Evolutionary conservation across 2,797 vertebrate species (phyloP), one percentile per base, ranked within the genome.

Genomic region (Typhlichthys subterraneus): DNA sequence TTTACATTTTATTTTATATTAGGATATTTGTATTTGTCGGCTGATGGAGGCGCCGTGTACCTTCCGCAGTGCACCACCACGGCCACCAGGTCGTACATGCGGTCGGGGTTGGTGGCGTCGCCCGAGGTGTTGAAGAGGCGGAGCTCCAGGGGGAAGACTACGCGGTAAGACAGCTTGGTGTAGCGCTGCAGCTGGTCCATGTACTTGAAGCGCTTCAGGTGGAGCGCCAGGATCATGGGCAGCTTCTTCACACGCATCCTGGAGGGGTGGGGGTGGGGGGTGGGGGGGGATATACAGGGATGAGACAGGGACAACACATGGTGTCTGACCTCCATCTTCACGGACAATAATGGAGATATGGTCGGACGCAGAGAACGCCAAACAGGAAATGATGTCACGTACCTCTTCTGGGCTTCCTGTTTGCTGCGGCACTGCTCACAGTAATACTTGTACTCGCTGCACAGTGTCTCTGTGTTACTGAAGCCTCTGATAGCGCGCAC

Each of bases 101-200:
- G 91, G 82, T 96, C 95, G 0, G 95, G 95, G 77, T 97, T 96
- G 81, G 95, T 96, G 85, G 96, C 96, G 3, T 97, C 95, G 5
- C 95, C 95, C 0, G 95, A 97, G 3, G 95, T 97, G 92, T 97
- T 97, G 81, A 97, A 97, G 75, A 97, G 95, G 55, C 95, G 89
- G 58, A 97, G 94, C 91, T 97, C 95, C 81, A 96, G 88, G 0
- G 95, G 96, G 79, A 97, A 97, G 86, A 96, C 95, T n/a, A 97
- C 95, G 0, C 96, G 93, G 75, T 97, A 97, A 72, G 95, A 97
- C 48, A 97, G 93, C 64, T 96, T 96, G 89, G 95, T 96, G 88
- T 97, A 96, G 64, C 95, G 93, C 86, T 96, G 95, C 78, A 97
- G 90, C 91, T 97, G 95, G 89, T 97, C 95, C 95, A 97, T 97